Conservation (phyloP, 2,113 vertebrate genomes). For the Myrmophylax atrothorax region DNA sequence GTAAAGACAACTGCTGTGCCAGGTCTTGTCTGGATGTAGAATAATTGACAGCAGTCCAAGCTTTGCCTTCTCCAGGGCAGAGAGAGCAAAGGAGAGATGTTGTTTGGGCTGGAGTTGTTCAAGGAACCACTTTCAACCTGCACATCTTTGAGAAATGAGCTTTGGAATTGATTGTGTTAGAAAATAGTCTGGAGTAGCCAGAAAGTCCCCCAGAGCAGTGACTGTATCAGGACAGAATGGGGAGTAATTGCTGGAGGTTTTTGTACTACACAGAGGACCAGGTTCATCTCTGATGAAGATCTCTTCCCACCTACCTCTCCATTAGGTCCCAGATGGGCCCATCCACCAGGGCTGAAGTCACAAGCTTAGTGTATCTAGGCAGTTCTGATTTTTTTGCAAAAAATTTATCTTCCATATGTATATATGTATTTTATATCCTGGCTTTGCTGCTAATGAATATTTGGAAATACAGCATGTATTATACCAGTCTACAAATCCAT, state of each 20-base stretch:
- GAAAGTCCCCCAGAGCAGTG: background rate
- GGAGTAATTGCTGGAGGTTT: background rate
- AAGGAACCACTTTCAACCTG: background rate
- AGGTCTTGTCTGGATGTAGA: background rate
- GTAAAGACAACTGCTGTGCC: background rate
- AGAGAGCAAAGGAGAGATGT: background rate
- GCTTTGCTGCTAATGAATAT: background rate
- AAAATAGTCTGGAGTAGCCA: background rate
- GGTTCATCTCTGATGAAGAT: background rate
- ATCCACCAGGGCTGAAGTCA: background rate
- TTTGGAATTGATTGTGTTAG: background rate
- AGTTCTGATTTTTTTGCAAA: background rate
- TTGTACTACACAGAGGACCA: background rate
- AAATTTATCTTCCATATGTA: background rate
- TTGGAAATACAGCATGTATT: background rate
- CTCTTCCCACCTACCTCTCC: background rate
- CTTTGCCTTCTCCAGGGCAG: background rate
- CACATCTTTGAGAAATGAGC: background rate
- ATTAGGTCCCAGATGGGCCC: background rate
- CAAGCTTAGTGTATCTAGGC: accelerated
- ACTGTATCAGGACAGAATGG: background rate
- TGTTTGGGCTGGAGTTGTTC: background rate
- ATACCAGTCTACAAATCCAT: background rate
- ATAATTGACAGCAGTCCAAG: background rate
- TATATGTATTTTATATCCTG: background rate